These are phyloP conservation scores for Sebastes miniatus DNA, from an alignment of 2,797 vertebrate genomes.

Conservation along the genomic window DNA sequence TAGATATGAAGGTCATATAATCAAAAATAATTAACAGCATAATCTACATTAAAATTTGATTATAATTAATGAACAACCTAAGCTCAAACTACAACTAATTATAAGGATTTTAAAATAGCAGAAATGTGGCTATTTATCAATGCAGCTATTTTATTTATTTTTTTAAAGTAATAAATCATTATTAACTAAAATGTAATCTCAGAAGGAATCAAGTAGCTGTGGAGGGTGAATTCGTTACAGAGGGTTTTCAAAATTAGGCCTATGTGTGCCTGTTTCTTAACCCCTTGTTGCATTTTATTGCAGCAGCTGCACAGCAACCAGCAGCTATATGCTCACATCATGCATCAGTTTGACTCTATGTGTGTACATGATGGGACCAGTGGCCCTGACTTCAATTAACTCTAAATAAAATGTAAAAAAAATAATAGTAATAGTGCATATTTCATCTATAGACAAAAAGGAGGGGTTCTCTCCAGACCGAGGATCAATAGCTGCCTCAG, in stretches of 20 bases:
- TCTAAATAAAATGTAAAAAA: neutral
- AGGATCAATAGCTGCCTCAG: slow-evolving; percentile 32
- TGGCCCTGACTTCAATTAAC: neutral
- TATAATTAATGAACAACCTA: neutral
- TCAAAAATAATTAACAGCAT: neutral
- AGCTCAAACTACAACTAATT: neutral
- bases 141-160: neutral
- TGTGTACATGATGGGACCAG: neutral
- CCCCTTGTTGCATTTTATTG: neutral
- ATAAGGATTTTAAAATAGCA: neutral
- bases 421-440: too few relatives aligned
- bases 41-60: neutral
- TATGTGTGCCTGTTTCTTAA: neutral
- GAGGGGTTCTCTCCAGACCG: neutral
- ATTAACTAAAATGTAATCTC: neutral
- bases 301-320: neutral
- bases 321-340: neutral
- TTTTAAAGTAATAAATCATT: neutral
- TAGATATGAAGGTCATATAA: neutral
- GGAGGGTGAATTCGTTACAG: neutral
- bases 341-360: neutral
- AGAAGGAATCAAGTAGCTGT: neutral
- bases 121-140: neutral
- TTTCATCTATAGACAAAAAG: neutral
- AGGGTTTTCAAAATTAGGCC: neutral